phyloP scores from a whole-genome alignment of 1,140 invertebrate species.

The Saccostrea glomerata region DNA sequence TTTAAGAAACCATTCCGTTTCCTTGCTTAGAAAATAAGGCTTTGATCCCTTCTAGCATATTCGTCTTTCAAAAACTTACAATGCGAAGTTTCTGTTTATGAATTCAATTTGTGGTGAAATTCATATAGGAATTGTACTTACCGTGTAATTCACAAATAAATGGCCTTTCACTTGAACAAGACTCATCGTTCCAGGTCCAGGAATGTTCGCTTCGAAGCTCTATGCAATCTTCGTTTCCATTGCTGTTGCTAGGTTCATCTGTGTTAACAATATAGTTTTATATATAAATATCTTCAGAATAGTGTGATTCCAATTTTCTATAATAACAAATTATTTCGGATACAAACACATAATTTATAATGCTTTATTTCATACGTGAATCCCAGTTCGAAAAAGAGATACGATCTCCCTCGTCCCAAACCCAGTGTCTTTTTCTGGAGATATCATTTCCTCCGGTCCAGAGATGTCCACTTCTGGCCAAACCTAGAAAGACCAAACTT shows the following conservation, averaged over 20 bases:
- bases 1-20: too few relatives aligned
- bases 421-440: background rate
- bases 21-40: background rate
- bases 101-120: background rate
- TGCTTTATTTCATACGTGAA: background rate
- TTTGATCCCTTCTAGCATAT: background rate
- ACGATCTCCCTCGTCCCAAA: background rate
- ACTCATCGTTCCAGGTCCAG: background rate
- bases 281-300: too few relatives aligned
- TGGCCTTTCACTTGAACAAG: background rate
- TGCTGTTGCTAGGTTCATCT: background rate
- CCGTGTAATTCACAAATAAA: conserved; percentile 21
- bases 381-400: background rate
- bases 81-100: background rate
- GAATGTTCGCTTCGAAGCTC: conserved; percentile 21
- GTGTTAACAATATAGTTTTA: background rate
- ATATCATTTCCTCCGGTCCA: conserved; percentile 3
- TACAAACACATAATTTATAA: too few relatives aligned
- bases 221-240: background rate
- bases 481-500: background rate
- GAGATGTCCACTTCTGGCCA: background rate
- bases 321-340: too few relatives aligned
- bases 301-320: too few relatives aligned
- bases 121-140: background rate
- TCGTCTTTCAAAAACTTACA: background rate